Conservation (phyloP, 2,888 invertebrate genomes). For the Spodoptera picta region DNA sequence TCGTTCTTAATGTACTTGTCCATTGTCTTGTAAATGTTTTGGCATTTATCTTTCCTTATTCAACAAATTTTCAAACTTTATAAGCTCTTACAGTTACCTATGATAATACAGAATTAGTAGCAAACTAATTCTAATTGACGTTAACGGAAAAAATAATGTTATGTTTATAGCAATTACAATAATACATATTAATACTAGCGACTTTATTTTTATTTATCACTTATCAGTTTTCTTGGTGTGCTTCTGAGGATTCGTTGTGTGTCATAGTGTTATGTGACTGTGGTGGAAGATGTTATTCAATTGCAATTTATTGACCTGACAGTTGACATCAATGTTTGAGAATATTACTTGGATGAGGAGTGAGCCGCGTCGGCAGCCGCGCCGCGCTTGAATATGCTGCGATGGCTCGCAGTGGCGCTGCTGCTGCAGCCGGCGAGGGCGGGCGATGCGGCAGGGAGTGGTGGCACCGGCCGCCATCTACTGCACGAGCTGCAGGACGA, state of each 20-base stretch:
- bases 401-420: slow-evolving; percentile 24
- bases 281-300: background rate
- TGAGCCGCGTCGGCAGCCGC: slow-evolving; percentile 18
- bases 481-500: slow-evolving; percentile 11
- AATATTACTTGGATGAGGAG: background rate
- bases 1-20: background rate
- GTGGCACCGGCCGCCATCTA: slow-evolving; percentile 9
- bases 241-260: too few species aligned
- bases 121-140: too few species aligned
- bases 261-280: slow-evolving; percentile 9
- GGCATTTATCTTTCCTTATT: too few species aligned
- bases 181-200: too few species aligned
- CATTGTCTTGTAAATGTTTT: too few species aligned
- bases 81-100: too few species aligned
- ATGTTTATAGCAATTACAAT: too few species aligned
- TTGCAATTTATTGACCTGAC: background rate
- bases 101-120: too few species aligned
- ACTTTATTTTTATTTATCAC: too few species aligned
- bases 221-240: too few species aligned
- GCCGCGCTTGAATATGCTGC: slow-evolving; percentile 21
- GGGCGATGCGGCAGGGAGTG: slow-evolving; percentile 6
- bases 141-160: too few species aligned
- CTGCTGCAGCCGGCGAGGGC: slow-evolving; percentile 19
- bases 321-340: background rate
- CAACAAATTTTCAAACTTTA: too few species aligned